Conservation (phyloP, 2,888 invertebrate genomes). For the Scaptomyza cyrtandrae region DNA sequence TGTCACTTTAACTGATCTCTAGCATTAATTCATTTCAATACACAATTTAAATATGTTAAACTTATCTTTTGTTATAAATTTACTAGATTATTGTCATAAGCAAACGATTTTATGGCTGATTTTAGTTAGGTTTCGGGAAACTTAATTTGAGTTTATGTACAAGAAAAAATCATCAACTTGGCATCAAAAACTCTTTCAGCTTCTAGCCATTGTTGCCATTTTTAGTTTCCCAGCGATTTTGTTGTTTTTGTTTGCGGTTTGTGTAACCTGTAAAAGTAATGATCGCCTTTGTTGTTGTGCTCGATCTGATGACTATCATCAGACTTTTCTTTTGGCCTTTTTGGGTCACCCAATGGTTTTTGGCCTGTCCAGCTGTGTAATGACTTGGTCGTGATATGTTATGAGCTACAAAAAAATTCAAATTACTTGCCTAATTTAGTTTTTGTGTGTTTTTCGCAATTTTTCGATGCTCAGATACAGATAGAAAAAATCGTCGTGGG, state of each 20-base stretch:
- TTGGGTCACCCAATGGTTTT: conserved; percentile 58
- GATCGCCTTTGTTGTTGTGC: conserved; percentile 24
- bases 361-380: conserved; percentile 59
- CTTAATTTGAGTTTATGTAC: no score
- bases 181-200: conserved; percentile 4
- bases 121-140: neutral
- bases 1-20: neutral
- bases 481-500: conserved; percentile 47
- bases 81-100: no score
- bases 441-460: conserved; percentile 14
- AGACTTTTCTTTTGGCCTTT: conserved; percentile 38
- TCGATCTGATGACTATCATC: conserved; percentile 7
- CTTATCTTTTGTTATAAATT: no score
- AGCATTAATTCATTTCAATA: neutral
- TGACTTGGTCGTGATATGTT: conserved; percentile 77
- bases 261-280: conserved; percentile 37
- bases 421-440: conserved; percentile 56
- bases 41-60: no score
- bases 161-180: neutral
- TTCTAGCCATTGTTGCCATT: conserved; percentile 5
- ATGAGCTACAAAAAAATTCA: conserved; percentile 66
- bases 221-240: conserved; percentile 43
- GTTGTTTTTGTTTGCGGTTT: conserved; percentile 9
- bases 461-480: conserved; percentile 6
- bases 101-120: no score